Percentiles rank a stretch among this genome's conserved stretches.
phyloP scores from a whole-genome alignment of 2,113 vertebrate genomes.

The Mobula birostris region DNA sequence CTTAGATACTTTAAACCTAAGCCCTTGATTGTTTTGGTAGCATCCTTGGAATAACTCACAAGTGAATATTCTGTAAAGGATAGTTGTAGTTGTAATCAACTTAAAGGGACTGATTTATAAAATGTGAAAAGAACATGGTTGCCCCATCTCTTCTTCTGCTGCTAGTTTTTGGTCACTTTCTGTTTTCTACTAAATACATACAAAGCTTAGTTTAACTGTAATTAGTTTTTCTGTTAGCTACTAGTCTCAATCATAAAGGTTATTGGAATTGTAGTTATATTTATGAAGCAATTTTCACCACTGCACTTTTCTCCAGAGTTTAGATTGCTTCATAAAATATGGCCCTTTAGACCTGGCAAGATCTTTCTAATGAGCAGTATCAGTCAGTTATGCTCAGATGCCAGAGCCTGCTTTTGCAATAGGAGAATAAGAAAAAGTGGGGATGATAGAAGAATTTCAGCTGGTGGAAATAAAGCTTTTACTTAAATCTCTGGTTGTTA shows the following conservation, averaged over 20 bases:
- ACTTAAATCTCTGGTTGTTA: background rate
- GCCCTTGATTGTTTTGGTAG: background rate
- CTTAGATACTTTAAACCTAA: no score
- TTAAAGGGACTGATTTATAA: background rate
- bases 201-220: background rate
- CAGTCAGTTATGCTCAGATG: background rate
- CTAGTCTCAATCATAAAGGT: background rate
- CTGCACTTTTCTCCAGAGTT: background rate
- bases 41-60: background rate
- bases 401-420: background rate
- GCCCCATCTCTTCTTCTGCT: background rate
- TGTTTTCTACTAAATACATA: background rate
- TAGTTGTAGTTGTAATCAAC: background rate
- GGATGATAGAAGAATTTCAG: background rate
- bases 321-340: background rate
- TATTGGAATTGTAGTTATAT: background rate
- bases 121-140: background rate
- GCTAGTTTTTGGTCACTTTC: background rate
- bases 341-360: background rate
- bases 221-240: background rate
- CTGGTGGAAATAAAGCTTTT: background rate
- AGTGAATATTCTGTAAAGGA: background rate
- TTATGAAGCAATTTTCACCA: background rate
- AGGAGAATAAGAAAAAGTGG: background rate
- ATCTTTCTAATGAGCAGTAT: background rate